phyloP scores from a whole-genome alignment of 2,888 invertebrate genomes.

The Drosophila macrothrix region DNA sequence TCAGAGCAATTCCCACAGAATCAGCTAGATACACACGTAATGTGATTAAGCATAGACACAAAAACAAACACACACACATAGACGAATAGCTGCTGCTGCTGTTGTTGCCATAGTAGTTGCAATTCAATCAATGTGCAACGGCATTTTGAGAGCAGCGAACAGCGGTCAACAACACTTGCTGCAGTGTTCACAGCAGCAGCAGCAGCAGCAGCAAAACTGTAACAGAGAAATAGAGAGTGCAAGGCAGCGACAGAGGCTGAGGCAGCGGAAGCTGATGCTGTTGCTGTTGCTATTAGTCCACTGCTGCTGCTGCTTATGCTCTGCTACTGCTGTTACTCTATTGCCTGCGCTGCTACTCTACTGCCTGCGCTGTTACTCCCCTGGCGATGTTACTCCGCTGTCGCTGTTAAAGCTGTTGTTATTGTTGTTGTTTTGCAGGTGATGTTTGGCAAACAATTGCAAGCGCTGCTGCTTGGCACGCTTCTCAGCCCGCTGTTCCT shows the following conservation, averaged over 20 bases:
- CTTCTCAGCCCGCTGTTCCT: constrained; percentile 30
- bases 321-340: constrained; percentile 21
- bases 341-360: constrained; percentile 18
- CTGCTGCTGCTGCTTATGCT: constrained; percentile 22
- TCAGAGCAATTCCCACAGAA: constrained; percentile 79
- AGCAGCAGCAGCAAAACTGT: constrained; percentile 55
- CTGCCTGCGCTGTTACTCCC: background rate
- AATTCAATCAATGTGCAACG: constrained; percentile 77
- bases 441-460: constrained; percentile 68
- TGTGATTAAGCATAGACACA: constrained; percentile 33
- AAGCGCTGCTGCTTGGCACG: constrained; percentile 51
- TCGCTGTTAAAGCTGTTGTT: background rate
- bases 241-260: constrained; percentile 11
- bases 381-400: background rate
- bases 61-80: constrained; percentile 12
- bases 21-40: constrained; percentile 42
- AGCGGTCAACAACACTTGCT: constrained; percentile 76
- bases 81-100: constrained; percentile 18
- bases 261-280: constrained; percentile 41
- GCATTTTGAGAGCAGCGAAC: constrained; percentile 67
- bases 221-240: constrained; percentile 25
- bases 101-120: constrained; percentile 51
- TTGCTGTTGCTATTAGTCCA: constrained; percentile 7
- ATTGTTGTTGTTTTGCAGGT: constrained; percentile 42
- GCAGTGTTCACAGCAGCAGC: constrained; percentile 55